These are phyloP conservation scores for Mesorhabditis sp. DNA, from an alignment of 2,888 invertebrate species.

Conservation along the genomic window DNA sequence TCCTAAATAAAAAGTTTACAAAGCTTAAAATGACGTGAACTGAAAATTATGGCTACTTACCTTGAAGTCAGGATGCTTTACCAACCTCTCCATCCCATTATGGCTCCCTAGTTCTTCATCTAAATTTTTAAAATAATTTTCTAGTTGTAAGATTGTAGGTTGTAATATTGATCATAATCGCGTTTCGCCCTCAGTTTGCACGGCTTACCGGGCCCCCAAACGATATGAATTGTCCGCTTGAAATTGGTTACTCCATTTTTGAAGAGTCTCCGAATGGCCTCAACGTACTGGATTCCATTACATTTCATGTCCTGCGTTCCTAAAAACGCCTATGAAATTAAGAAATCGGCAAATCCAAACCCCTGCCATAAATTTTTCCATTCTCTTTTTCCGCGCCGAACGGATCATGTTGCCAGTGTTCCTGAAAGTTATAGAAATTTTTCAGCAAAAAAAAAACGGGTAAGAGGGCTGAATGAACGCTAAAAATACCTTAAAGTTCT, in stretches of 20 bases:
- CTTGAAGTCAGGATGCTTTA: neutral
- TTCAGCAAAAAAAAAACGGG: neutral
- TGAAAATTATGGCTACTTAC: neutral
- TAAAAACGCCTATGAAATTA: neutral
- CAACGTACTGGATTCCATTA: neutral
- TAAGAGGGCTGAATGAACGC: too few relatives aligned
- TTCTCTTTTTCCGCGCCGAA: neutral
- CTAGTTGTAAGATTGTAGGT: too few relatives aligned
- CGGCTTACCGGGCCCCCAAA: neutral
- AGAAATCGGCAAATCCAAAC: neutral
- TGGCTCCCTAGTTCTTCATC: neutral
- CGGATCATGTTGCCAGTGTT: neutral
- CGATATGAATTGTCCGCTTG: neutral
- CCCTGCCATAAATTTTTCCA: neutral
- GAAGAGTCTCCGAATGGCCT: neutral
- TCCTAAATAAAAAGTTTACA: too few relatives aligned
- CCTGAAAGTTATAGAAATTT: neutral
- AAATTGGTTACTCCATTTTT: neutral
- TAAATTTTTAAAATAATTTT: too few relatives aligned
- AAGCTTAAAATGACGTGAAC: too few relatives aligned
- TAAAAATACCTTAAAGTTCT: neutral
- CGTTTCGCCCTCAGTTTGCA: too few relatives aligned
- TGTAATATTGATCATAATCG: too few relatives aligned
- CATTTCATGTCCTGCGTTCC: slow-evolving; percentile 1
- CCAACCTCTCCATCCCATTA: neutral